These are phyloP conservation scores for Magallana ariakensis DNA, from an alignment of 1,140 invertebrate genomes.

Conservation along the genomic window DNA sequence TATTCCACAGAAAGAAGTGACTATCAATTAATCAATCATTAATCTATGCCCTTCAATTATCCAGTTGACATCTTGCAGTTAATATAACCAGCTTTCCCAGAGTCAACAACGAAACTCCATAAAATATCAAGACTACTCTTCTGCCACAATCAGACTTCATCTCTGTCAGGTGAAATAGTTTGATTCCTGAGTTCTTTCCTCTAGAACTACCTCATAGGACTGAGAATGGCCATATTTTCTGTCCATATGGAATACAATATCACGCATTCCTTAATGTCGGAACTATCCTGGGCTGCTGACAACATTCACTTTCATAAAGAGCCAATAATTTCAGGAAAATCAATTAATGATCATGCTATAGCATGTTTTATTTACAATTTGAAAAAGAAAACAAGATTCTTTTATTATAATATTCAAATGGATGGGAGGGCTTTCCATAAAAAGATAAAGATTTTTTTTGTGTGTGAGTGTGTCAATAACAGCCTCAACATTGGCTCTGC, in stretches of 20 bases:
- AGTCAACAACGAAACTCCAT: too few species aligned
- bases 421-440: not conserved
- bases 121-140: too few species aligned
- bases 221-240: not conserved
- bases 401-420: conserved; percentile 18
- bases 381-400: conserved; percentile 10
- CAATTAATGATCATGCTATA: conserved; percentile 2
- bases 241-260: conserved; percentile 10
- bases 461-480: not conserved
- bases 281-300: not conserved
- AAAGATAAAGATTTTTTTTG: conserved; percentile 21
- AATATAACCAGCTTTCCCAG: too few species aligned
- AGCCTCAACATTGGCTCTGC: not conserved
- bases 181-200: too few species aligned
- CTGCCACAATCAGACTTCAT: too few species aligned
- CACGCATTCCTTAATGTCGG: not conserved
- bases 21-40: not conserved
- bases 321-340: not conserved
- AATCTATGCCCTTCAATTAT: not conserved
- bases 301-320: not conserved
- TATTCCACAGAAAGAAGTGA: not conserved
- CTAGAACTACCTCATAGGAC: not conserved
- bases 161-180: too few species aligned
- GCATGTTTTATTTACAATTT: conserved; percentile 15
- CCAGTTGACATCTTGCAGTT: too few species aligned